Percentiles rank a stretch among this genome's conserved stretches.
Evolutionary conservation across 2,888 invertebrate species (phyloP).

Genomic region (Hermaeophaga mercurialis): DNA sequence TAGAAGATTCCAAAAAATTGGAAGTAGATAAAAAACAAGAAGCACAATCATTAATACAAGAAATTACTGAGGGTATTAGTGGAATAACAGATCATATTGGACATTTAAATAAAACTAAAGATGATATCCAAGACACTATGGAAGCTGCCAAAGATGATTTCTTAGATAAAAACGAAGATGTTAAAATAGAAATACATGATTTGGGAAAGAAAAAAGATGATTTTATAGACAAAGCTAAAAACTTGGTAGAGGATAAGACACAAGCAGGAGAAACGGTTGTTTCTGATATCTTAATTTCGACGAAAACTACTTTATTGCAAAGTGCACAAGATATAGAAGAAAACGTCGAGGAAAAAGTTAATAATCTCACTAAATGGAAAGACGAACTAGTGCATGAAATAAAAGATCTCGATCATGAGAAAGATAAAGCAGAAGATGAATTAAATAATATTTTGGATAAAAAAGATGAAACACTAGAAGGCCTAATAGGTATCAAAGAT

Average conservation of each 20-base stretch:
- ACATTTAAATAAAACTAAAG: no score
- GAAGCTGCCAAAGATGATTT: background rate
- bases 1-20: background rate
- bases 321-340: no score
- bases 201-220: no score
- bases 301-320: no score
- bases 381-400: background rate
- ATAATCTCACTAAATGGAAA: background rate
- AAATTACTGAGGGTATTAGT: background rate
- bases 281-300: no score
- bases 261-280: no score
- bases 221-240: no score
- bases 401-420: no score
- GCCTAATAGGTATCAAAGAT: background rate
- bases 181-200: background rate
- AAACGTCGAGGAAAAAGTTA: no score
- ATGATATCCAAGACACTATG: background rate
- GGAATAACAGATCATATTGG: background rate
- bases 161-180: background rate
- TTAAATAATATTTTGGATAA: background rate
- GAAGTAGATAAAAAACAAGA: conserved; percentile 4
- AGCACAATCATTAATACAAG: background rate
- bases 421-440: background rate
- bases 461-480: conserved; percentile 6
- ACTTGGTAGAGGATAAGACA: no score